phyloP scores from a whole-genome alignment of 2,888 invertebrate species.

The Xestia ashworthii region DNA sequence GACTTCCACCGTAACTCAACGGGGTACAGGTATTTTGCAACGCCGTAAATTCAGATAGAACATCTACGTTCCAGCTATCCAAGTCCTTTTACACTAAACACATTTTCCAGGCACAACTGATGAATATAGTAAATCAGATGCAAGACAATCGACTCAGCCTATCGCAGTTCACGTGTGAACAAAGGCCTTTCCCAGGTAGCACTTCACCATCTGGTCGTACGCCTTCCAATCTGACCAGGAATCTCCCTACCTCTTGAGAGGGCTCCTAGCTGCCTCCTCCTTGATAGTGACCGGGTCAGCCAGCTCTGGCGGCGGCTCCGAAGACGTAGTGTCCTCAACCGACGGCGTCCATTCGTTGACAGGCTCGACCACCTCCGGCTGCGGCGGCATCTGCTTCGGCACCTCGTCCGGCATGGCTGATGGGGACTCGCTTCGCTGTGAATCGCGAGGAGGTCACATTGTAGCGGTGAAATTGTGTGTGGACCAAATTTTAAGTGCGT shows the following conservation, averaged over 20 bases:
- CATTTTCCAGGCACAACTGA: neutral
- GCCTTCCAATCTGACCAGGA: neutral
- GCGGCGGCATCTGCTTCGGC: slow-evolving; percentile 70
- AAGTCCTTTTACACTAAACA: neutral
- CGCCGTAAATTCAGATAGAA: neutral
- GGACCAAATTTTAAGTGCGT: neutral
- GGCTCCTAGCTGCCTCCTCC: slow-evolving; percentile 83
- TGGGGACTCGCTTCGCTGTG: slow-evolving; percentile 85
- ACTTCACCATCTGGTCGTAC: neutral
- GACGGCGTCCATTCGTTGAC: slow-evolving; percentile 83
- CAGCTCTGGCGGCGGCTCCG: slow-evolving; percentile 76
- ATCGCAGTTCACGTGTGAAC: neutral
- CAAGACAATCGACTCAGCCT: neutral
- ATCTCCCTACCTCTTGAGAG: slow-evolving; percentile 81
- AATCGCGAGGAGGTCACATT: neutral
- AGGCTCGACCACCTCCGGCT: slow-evolving; percentile 73
- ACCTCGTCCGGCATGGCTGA: slow-evolving; percentile 74
- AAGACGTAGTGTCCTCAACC: slow-evolving; percentile 83
- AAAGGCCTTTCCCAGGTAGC: neutral
- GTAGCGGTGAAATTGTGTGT: neutral
- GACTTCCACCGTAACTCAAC: neutral
- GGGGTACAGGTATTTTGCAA: neutral
- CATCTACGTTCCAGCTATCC: neutral
- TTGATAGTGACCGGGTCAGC: slow-evolving; percentile 70
- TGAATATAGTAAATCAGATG: neutral